Conservation (phyloP, 1,140 invertebrate species). For the Drosophila auraria region DNA sequence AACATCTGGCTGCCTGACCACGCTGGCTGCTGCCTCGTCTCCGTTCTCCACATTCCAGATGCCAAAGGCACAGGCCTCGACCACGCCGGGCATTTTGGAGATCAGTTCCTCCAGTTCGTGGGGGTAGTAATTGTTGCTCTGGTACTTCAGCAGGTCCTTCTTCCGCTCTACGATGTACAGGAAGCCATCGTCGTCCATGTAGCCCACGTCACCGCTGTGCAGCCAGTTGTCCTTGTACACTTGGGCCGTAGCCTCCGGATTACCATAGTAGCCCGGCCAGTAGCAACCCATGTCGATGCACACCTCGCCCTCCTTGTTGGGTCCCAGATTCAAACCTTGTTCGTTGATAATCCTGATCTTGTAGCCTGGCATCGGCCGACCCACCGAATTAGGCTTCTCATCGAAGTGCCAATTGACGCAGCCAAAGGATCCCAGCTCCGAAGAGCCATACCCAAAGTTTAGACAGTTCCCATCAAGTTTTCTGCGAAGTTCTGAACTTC, state of each 20-base stretch:
- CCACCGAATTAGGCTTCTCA: slow-evolving; percentile 31
- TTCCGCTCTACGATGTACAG: slow-evolving; percentile 87
- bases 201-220: slow-evolving; percentile 88
- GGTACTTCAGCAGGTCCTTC: slow-evolving; percentile 87
- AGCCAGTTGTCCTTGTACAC: slow-evolving; percentile 86
- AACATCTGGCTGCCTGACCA: slow-evolving; percentile 17
- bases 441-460: slow-evolving; percentile 10
- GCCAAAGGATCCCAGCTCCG: slow-evolving; percentile 10
- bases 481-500: slow-evolving; percentile 1
- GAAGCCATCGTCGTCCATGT: slow-evolving; percentile 86
- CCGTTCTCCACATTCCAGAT: slow-evolving; percentile 30
- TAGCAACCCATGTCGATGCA: slow-evolving; percentile 83
- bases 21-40: slow-evolving; percentile 45
- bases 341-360: slow-evolving; percentile 82
- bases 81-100: slow-evolving; percentile 27
- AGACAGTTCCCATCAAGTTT: background rate
- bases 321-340: slow-evolving; percentile 86
- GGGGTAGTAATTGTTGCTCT: slow-evolving; percentile 57
- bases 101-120: slow-evolving; percentile 52
- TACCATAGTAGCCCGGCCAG: slow-evolving; percentile 56
- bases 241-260: slow-evolving; percentile 21
- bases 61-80: slow-evolving; percentile 52
- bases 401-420: slow-evolving; percentile 11
- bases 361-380: slow-evolving; percentile 47
- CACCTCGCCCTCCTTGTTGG: slow-evolving; percentile 88